A percentile compares a stretch with the other conserved stretches of the same genome.
Conservation (phyloP, 1,140 invertebrate genomes). For the Drosophila bocqueti region DNA sequence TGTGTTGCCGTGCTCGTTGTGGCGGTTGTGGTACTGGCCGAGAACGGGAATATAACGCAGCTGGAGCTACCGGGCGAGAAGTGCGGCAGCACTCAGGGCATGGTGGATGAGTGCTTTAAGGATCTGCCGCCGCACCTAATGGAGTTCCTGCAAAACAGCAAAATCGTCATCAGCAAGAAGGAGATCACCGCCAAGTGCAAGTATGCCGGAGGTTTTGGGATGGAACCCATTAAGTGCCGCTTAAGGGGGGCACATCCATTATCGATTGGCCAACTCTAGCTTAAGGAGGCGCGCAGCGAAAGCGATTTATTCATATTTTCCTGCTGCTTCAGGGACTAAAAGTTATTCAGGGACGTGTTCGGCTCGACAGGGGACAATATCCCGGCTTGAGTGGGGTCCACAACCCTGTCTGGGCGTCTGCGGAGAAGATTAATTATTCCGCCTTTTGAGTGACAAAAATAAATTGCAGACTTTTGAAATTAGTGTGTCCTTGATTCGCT, state of each 20-base stretch:
- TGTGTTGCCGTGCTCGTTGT: conserved; percentile 22
- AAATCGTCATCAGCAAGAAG: conserved; percentile 72
- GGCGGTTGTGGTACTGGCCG: conserved; percentile 4
- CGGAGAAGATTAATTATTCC: conserved; percentile 41
- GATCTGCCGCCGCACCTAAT: conserved; percentile 78
- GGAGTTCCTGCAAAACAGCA: conserved; percentile 77
- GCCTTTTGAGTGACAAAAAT: conserved; percentile 35
- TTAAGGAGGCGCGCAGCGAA: background rate
- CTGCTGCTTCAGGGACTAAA: conserved; percentile 1
- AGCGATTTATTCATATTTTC: conserved; percentile 40
- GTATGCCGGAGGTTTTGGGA: conserved; percentile 53
- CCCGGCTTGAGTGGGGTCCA: conserved; percentile 23
- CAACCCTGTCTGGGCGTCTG: background rate
- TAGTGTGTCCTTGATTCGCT: background rate
- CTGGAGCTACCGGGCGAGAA: conserved; percentile 27
- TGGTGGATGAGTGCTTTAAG: conserved; percentile 83
- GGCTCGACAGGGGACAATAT: conserved; percentile 14
- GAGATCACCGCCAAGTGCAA: conserved; percentile 79
- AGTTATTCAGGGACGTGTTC: conserved; percentile 9
- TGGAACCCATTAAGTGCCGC: conserved; percentile 2
- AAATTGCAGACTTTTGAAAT: conserved; percentile 23
- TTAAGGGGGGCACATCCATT: conserved; percentile 9
- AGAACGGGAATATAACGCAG: conserved; percentile 28
- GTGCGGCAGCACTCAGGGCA: conserved; percentile 74
- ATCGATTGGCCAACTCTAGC: conserved; percentile 46